phyloP scores from a whole-genome alignment of 2,888 invertebrate species.

The Drosophila pseudotakahashii region DNA sequence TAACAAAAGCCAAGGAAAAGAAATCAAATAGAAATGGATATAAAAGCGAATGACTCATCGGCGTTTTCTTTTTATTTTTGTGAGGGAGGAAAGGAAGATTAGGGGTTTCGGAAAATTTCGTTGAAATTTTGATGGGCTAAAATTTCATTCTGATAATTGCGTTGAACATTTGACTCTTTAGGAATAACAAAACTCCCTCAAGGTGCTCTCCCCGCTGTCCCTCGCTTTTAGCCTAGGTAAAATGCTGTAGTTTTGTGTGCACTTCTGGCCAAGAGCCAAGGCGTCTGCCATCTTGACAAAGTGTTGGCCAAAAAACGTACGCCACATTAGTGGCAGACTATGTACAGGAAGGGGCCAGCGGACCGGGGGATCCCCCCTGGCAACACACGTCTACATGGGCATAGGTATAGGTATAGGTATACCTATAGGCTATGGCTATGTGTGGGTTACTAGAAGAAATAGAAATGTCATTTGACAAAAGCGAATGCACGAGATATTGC shows the following conservation, averaged over 20 bases:
- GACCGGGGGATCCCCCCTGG: conserved; percentile 28
- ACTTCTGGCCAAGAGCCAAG: conserved; percentile 74
- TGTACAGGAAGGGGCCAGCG: conserved; percentile 12
- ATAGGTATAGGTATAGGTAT: conserved; percentile 23
- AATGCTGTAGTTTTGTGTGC: conserved; percentile 72
- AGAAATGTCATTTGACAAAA: conserved; percentile 76
- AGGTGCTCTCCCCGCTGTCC: conserved; percentile 17
- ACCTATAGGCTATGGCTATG: conserved; percentile 39
- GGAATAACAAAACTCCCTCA: conserved; percentile 29
- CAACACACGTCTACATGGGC: conserved; percentile 46
- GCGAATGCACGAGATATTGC: conserved; percentile 63
- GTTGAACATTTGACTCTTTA: conserved; percentile 29
- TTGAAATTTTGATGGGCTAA: conserved; percentile 25
- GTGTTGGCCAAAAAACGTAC: conserved; percentile 80
- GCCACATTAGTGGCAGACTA: conserved; percentile 76
- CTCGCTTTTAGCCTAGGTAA: conserved; percentile 31
- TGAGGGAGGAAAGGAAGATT: too few species aligned
- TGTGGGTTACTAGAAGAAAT: conserved; percentile 70
- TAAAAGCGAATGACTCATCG: conserved; percentile 32
- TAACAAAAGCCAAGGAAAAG: conserved; percentile 28
- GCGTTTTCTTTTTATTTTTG: not conserved
- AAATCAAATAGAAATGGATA: conserved; percentile 22
- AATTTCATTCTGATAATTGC: conserved; percentile 36
- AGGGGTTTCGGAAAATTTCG: not conserved
- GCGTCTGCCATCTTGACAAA: conserved; percentile 81